Conservation (phyloP, 2,797 vertebrate genomes). For the Gouania willdenowi region DNA sequence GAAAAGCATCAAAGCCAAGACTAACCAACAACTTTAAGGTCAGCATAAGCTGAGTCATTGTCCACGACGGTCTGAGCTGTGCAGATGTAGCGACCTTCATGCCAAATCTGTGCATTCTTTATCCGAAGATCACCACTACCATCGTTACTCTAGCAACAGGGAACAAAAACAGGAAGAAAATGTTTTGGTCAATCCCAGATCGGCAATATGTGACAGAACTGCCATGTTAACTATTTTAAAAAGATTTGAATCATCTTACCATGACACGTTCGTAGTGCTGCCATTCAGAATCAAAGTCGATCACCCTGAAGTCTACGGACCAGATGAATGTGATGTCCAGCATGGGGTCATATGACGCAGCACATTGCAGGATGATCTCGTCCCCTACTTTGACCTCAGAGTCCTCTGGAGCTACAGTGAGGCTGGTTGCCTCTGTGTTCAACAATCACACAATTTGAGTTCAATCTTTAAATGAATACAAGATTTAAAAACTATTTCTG, state of each 20-base stretch:
- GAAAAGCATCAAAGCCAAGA: too few relatives aligned
- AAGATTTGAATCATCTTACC: slow-evolving; percentile 66
- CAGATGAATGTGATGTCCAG: slow-evolving; percentile 94
- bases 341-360: slow-evolving; percentile 85
- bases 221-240: too few relatives aligned
- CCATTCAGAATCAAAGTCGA: slow-evolving; percentile 86
- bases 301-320: slow-evolving; percentile 87
- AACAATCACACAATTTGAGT: neutral
- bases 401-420: slow-evolving; percentile 85
- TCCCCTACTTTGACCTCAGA: slow-evolving; percentile 85
- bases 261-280: slow-evolving; percentile 85
- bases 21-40: slow-evolving; percentile 91
- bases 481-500: too few relatives aligned
- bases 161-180: neutral
- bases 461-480: neutral
- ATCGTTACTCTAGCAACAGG: slow-evolving; percentile 63
- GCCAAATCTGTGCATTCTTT: slow-evolving; percentile 85
- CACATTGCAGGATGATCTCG: slow-evolving; percentile 84
- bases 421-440: slow-evolving; percentile 83
- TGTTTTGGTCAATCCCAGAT: too few relatives aligned
- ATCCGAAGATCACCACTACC: slow-evolving; percentile 86
- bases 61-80: slow-evolving; percentile 95
- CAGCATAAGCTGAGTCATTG: slow-evolving; percentile 84
- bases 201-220: too few relatives aligned
- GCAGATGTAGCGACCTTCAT: slow-evolving; percentile 90